A percentile compares a stretch with the other conserved stretches of the same genome.
These are phyloP conservation scores for Sturnira hondurensis DNA, from an alignment of 2,113 vertebrate species.

Conservation along the genomic window DNA sequence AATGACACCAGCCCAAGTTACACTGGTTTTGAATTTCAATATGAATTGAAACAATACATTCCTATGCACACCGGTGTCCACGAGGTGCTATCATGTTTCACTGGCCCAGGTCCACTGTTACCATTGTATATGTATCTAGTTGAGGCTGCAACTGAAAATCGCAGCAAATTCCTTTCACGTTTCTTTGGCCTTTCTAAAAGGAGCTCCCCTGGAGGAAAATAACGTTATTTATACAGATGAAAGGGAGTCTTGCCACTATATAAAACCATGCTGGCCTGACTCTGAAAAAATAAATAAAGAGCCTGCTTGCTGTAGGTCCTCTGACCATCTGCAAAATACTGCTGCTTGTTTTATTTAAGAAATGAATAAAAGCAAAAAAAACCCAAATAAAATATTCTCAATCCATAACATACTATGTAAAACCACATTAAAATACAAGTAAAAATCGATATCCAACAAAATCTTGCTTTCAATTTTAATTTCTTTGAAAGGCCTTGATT, in stretches of 20 bases:
- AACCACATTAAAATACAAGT: slow-evolving; percentile 23
- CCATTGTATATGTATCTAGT: not conserved
- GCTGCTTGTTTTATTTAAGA: slow-evolving; percentile 9
- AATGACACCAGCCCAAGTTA: not conserved
- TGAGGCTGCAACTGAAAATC: not conserved
- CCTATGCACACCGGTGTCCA: not conserved
- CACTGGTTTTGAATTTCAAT: not conserved
- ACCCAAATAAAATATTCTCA: not conserved
- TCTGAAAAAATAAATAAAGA: not conserved
- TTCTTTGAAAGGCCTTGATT: slow-evolving; percentile 48
- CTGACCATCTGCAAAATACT: not conserved
- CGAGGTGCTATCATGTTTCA: not conserved
- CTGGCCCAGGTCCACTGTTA: not conserved
- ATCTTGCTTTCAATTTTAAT: not conserved
- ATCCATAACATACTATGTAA: slow-evolving; percentile 25
- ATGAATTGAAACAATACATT: not conserved
- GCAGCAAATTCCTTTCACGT: not conserved
- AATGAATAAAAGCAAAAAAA: not conserved
- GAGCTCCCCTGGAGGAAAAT: not conserved
- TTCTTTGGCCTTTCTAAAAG: not conserved
- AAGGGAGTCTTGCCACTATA: not conserved
- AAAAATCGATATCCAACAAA: not conserved
- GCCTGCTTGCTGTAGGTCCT: not conserved
- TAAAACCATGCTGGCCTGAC: not conserved
- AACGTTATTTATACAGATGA: not conserved